Evolutionary conservation across 2,113 vertebrate species (phyloP), one percentile per base, ranked within the genome.

Genomic region (Poecile atricapillus): DNA sequence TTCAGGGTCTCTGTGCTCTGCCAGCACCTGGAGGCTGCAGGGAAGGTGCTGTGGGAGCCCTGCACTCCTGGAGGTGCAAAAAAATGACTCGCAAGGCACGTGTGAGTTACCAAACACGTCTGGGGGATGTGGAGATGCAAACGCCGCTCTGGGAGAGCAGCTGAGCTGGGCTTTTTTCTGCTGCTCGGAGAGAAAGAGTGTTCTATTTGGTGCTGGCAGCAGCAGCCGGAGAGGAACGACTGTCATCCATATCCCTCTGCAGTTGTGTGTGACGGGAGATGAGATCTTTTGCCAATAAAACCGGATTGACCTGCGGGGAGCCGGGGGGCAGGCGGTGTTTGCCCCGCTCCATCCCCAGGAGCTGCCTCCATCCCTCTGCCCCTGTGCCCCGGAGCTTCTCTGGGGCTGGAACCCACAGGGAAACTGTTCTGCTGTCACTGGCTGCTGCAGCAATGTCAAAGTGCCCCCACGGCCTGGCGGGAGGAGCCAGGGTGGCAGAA

Each of bases 401-500:
- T 49, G 31, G 17, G 63, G 14, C 50, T 23, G 44, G 2, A 25
- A 64, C 31, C 3, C 6, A 5, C 7, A 30, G 50, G 10, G 28
- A 9, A 70, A 1, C 9, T 2, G 6, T 5, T 44, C 33, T 70
- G 65, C 24, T 52, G 16, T 30, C 22, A 0, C 37, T 88, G 10
- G 1, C 16, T 43, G 71, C 19, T 2, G 8, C 37, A 7, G 69
- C 55, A 16, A 27, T 7, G 55, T 24, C 60, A 18, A 4, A 11
- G 31, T 13, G 2, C 27, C 58, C 22, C 15, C 3, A 11, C 9
- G 31, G 10, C 1, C 2, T 4, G 44, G 10, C 11, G 1, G 3
- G 67, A 30, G 27, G 9, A 4, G 7, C 1, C 1, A 1, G 15
- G 3, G 3, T 0, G 49, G 13, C 14, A 13, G 39, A 0, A 30